Base-by-base conservation (phyloP, 2,113 vertebrate genomes). In the Misgurnus mizolepis region DNA sequence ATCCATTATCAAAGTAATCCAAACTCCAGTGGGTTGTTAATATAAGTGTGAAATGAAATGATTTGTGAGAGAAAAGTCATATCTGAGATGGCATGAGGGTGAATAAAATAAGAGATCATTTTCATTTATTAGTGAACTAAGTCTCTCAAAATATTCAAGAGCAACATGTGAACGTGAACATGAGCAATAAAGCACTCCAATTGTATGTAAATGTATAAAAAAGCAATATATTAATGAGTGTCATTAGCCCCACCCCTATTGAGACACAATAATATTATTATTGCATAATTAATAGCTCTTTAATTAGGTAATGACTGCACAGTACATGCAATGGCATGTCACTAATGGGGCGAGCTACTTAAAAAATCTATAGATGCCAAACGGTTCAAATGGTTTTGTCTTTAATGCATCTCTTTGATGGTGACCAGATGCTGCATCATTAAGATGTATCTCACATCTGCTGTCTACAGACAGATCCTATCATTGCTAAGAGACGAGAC, bases 381-480 rank as follows among this genome's bases (percentile, higher is more conserved):
- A 73, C 14, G 17, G 27, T 41, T 7, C 6, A 47, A 67, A 12
- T 4, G 27, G 40, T 34, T 18, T 22, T 80, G 12, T 65, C 27
- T 56, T 66, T 5, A 70, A 50, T 7, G 53, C 71, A 10, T 15
- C 11, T 39, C 4, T 27, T n/a, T n/a, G 55, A 1, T n/a, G 55
- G 15, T 17, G 55, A 5, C n/a, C 53, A 43, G 39, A 74, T 8
- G 71, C 55, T 27, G n/a, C 8, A 61, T 15, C 14, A 62, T 75
- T 75, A 64, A 64, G 4, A 75, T 75, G 72, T 49, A 39, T 39
- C 72, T 47, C 72, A 75, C 72, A 64, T 64, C 43, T 27, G 43
- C 56, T 12, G 50, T 56, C 39, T 47, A 61, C 55, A 61, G 40
- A 45, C 71, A 61, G n/a, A 22, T 68, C 43, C n/a, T 14, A 53